Evolutionary conservation across 1,140 invertebrate species (phyloP).

Genomic region (Condylostylus longicornis): DNA sequence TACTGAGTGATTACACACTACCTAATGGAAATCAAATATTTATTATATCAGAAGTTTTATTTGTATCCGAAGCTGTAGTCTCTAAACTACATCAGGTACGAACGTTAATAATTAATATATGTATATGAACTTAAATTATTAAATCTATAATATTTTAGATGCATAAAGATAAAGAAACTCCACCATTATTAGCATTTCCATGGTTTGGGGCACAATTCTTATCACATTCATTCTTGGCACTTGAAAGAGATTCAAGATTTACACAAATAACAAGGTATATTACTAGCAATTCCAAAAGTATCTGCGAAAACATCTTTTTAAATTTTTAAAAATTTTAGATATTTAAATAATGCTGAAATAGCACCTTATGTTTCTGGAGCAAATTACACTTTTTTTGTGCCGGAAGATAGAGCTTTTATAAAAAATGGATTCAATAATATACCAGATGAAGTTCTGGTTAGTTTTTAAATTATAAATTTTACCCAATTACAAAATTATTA

Average conservation of each 20-base stretch:
- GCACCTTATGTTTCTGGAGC: constrained; percentile 40
- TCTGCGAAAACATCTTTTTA: not conserved
- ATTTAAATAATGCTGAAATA: constrained; percentile 41
- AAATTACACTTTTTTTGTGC: constrained; percentile 48
- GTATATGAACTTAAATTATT: constrained; percentile 1
- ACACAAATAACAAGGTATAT: constrained; percentile 36
- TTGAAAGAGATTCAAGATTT: constrained; percentile 39
- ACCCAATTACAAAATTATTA: not conserved
- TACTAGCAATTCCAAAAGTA: not conserved
- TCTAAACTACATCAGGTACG: constrained; percentile 39
- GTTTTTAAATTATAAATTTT: constrained; percentile 1
- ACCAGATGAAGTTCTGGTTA: constrained; percentile 39
- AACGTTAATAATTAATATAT: not conserved
- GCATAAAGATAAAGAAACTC: constrained; percentile 45
- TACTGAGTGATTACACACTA: constrained; percentile 42
- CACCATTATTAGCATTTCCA: constrained; percentile 43
- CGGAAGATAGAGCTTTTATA: constrained; percentile 42
- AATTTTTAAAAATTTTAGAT: constrained; percentile 18
- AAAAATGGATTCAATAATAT: constrained; percentile 37
- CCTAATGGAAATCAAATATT: constrained; percentile 42
- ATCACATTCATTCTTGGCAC: constrained; percentile 42
- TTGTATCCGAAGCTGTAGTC: constrained; percentile 42
- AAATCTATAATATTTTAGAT: constrained; percentile 16
- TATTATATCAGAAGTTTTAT: constrained; percentile 43
- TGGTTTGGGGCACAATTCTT: constrained; percentile 47